phyloP scores from a whole-genome alignment of 1,140 invertebrate species.

The Pseudomyrmex gracilis region DNA sequence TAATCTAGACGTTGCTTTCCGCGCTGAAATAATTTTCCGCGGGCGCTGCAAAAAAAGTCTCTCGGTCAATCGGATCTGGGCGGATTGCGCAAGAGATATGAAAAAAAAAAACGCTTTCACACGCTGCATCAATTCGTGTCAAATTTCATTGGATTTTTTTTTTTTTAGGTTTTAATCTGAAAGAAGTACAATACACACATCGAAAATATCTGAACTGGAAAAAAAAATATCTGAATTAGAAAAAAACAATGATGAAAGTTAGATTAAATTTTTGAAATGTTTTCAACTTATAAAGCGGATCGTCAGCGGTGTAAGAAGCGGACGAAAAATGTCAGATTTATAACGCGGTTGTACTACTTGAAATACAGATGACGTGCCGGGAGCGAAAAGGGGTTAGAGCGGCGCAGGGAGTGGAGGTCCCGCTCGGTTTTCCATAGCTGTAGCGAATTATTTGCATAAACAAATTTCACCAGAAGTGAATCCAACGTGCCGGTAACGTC shows the following conservation, averaged over 20 bases:
- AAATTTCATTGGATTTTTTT: conserved; percentile 71
- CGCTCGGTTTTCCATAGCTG: conserved; percentile 75
- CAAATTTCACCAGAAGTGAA: conserved; percentile 79
- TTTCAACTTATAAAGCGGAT: not conserved
- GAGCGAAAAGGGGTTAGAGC: conserved; percentile 58
- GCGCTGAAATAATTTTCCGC: conserved; percentile 81
- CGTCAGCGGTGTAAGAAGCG: conserved; percentile 20
- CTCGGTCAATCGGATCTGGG: conserved; percentile 18
- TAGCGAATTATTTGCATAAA: conserved; percentile 82
- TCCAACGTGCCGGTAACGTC: conserved; percentile 72
- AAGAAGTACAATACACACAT: conserved; percentile 41
- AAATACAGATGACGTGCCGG: conserved; percentile 71
- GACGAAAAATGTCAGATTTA: conserved; percentile 67
- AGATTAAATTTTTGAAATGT: not conserved
- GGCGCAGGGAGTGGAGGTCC: conserved; percentile 27
- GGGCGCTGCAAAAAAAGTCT: conserved; percentile 68
- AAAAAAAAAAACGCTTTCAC: conserved; percentile 50
- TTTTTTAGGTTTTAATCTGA: conserved; percentile 65
- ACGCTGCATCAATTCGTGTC: conserved; percentile 57
- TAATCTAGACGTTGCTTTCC: conserved; percentile 83
- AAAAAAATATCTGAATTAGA: no score
- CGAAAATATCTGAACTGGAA: conserved; percentile 21
- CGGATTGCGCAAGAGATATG: conserved; percentile 66
- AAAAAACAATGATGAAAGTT: not conserved
- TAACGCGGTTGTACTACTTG: conserved; percentile 66